A percentile compares a stretch with the other conserved stretches of the same genome.
These are phyloP conservation scores for Zosterops pallidus DNA, from an alignment of 2,113 vertebrate genomes.

Conservation along the genomic window DNA sequence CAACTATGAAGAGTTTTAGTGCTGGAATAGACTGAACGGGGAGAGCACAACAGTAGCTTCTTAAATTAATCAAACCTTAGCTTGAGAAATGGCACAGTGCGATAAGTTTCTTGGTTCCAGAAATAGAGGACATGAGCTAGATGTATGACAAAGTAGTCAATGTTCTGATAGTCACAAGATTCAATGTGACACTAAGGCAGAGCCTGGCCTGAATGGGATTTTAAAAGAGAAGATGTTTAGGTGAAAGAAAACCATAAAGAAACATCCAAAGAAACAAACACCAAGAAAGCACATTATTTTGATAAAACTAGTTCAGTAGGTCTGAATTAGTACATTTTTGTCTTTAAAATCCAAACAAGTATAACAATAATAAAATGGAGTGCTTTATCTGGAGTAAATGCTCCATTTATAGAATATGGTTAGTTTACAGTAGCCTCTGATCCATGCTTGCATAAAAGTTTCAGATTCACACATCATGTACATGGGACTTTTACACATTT, in stretches of 20 bases:
- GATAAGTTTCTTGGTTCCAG: neutral
- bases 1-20: neutral
- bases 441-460: neutral
- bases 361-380: neutral
- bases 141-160: neutral
- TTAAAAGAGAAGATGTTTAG: neutral
- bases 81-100: neutral
- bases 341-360: neutral
- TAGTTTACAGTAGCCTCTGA: neutral
- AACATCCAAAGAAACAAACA: neutral
- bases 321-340: neutral
- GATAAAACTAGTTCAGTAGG: neutral
- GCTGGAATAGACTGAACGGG: neutral
- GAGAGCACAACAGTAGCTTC: neutral
- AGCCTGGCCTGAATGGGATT: neutral
- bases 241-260: neutral
- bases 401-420: neutral
- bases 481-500: accelerated
- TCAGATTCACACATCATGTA: neutral
- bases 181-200: neutral
- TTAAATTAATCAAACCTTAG: neutral
- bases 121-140: neutral
- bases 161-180: neutral
- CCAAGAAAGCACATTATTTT: neutral
- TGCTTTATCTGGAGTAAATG: neutral